A percentile compares a stretch with the other conserved stretches of the same genome.
Evolutionary conservation across 2,888 invertebrate genomes (phyloP).

Genomic region (Eristalis tenax): DNA sequence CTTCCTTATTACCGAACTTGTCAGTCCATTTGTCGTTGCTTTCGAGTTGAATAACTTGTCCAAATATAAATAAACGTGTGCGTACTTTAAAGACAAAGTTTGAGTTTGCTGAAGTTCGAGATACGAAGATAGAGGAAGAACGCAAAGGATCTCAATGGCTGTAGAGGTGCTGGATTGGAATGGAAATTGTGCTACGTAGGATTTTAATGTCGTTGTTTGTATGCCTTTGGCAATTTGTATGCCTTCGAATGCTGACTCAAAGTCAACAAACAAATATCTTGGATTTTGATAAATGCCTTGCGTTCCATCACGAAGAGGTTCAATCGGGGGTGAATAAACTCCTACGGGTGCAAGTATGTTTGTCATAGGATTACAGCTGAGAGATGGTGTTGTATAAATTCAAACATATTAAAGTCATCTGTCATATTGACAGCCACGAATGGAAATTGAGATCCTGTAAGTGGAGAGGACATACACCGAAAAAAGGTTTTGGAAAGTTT

Average conservation of each 20-base stretch:
- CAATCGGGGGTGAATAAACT: constrained; percentile 13
- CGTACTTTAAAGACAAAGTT: constrained; percentile 48
- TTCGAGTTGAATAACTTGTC: constrained; percentile 47
- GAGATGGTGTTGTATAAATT: constrained; percentile 40
- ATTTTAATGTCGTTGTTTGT: constrained; percentile 19
- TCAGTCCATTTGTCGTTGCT: constrained; percentile 6
- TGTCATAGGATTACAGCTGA: constrained; percentile 44
- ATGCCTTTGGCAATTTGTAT: constrained; percentile 1
- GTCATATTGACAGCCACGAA: constrained; percentile 27
- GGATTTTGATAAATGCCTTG: constrained; percentile 57
- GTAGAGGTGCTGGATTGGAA: constrained; percentile 18
- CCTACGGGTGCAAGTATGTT: not conserved
- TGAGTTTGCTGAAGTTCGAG: constrained; percentile 24
- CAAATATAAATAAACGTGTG: constrained; percentile 38
- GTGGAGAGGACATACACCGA: not conserved
- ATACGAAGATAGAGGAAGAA: not conserved
- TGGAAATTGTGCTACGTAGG: constrained; percentile 12
- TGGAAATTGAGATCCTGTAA: constrained; percentile 46
- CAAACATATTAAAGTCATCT: constrained; percentile 35
- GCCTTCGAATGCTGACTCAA: constrained; percentile 37
- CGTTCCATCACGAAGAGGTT: constrained; percentile 30
- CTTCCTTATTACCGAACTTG: constrained; percentile 43
- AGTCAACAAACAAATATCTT: constrained; percentile 55
- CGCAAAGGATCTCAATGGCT: not conserved
- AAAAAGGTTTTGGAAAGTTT: constrained; percentile 5